Conservation (phyloP, 1,140 invertebrate species). For the Drosophila lacteicornis region DNA sequence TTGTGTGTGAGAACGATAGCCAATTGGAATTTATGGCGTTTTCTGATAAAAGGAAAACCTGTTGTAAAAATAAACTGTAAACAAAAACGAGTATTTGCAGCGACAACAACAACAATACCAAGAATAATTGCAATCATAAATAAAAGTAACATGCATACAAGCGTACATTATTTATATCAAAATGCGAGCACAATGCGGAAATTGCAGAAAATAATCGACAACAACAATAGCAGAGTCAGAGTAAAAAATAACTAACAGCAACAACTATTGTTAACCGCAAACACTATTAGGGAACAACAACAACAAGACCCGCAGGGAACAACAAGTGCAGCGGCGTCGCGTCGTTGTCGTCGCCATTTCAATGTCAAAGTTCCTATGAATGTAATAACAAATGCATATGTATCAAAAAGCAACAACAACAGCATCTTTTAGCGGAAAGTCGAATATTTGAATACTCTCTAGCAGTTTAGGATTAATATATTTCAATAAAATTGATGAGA, state of each 20-base stretch:
- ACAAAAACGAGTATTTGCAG: slow-evolving; percentile 31
- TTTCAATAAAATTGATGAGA: no score
- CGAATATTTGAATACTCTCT: not conserved
- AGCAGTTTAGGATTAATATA: not conserved
- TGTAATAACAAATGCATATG: slow-evolving; percentile 16
- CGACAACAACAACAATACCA: slow-evolving; percentile 17
- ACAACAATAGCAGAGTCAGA: slow-evolving; percentile 6
- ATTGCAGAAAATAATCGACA: slow-evolving; percentile 10
- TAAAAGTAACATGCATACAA: slow-evolving; percentile 11
- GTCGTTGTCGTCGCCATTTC: slow-evolving; percentile 23
- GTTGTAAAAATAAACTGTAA: slow-evolving; percentile 68
- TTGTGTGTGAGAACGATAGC: slow-evolving; percentile 15
- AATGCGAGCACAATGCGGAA: slow-evolving; percentile 56
- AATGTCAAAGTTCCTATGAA: slow-evolving; percentile 39
- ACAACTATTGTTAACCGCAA: slow-evolving; percentile 18
- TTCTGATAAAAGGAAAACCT: slow-evolving; percentile 45
- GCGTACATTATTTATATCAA: slow-evolving; percentile 15
- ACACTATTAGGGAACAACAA: slow-evolving; percentile 15
- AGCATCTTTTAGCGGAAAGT: not conserved
- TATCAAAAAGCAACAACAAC: slow-evolving; percentile 3
- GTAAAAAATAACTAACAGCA: slow-evolving; percentile 14
- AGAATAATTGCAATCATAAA: not conserved
- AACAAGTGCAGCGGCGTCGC: slow-evolving; percentile 19
- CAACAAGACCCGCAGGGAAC: slow-evolving; percentile 3
- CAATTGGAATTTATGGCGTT: slow-evolving; percentile 30